Conservation (phyloP, 2,113 vertebrate genomes). For the Stegostoma tigrinum region DNA sequence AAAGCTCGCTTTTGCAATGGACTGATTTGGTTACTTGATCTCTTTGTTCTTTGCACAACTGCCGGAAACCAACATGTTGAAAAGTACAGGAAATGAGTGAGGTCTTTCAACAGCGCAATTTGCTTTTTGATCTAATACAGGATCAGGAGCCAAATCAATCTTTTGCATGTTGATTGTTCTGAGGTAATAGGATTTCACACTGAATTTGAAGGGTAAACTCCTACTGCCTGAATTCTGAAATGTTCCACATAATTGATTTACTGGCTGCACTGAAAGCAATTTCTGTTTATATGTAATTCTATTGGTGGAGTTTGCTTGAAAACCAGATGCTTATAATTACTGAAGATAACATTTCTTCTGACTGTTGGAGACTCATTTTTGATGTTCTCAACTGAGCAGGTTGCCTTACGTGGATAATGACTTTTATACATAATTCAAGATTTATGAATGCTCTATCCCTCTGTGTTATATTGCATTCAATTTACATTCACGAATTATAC, state of each 20-base stretch:
- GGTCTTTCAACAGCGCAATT: not conserved
- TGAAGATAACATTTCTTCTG: constrained; percentile 18
- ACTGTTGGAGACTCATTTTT: constrained; percentile 2
- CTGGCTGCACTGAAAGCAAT: constrained; percentile 20
- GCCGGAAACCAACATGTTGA: not conserved
- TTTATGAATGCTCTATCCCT: not conserved
- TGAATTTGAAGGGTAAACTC: constrained; percentile 12
- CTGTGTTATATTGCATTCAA: not conserved
- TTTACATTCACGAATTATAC: not conserved
- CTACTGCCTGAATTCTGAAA: not conserved
- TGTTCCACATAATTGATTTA: constrained; percentile 22
- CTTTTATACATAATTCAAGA: constrained; percentile 14
- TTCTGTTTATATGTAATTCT: constrained; percentile 20
- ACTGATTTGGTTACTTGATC: not conserved
- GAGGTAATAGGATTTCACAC: constrained; percentile 11
- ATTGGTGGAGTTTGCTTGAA: not conserved
- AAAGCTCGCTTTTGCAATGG: not conserved
- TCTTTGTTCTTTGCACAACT: not conserved
- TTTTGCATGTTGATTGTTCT: not conserved
- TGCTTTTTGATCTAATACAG: not conserved
- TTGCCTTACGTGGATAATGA: not conserved
- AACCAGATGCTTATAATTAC: constrained; percentile 21
- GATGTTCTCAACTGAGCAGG: not conserved
- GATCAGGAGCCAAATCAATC: not conserved
- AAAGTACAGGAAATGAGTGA: not conserved